phyloP scores from a whole-genome alignment of 2,888 invertebrate genomes.

The Mythimna ferrago region DNA sequence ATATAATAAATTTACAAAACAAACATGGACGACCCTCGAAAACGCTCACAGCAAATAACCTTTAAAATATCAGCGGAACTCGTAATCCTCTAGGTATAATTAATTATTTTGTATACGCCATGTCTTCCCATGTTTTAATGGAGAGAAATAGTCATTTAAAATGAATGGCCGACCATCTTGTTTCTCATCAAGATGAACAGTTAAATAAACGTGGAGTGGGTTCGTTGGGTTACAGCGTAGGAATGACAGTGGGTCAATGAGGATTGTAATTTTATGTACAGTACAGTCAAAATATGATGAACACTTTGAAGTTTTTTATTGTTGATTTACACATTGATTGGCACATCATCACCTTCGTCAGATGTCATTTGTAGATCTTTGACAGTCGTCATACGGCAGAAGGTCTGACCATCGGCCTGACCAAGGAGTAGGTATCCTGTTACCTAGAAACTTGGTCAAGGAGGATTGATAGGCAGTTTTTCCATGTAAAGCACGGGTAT shows the following conservation, averaged over 20 bases:
- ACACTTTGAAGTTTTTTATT: no score
- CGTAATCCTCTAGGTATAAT: constrained; percentile 76
- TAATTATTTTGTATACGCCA: constrained; percentile 79
- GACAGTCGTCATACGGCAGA: no score
- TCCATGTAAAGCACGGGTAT: no score
- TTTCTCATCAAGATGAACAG: constrained; percentile 78
- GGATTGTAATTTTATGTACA: background rate
- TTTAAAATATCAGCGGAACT: constrained; percentile 65
- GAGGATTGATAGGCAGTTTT: no score
- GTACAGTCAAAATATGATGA: no score
- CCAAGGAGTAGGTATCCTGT: no score
- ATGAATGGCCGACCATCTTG: constrained; percentile 81
- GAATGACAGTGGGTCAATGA: constrained; percentile 16
- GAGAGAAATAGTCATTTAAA: constrained; percentile 81
- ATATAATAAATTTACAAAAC: constrained; percentile 29
- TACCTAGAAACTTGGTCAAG: no score
- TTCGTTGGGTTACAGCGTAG: constrained; percentile 32
- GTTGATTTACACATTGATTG: no score
- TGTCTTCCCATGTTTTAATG: constrained; percentile 78
- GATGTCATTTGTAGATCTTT: no score
- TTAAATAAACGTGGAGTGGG: constrained; percentile 75
- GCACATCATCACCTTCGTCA: no score
- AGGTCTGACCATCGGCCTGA: no score
- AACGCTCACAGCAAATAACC: constrained; percentile 53
- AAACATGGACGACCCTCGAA: constrained; percentile 25